Conservation (phyloP, 2,113 vertebrate species). For the pig (Sus scrofa) region DNA sequence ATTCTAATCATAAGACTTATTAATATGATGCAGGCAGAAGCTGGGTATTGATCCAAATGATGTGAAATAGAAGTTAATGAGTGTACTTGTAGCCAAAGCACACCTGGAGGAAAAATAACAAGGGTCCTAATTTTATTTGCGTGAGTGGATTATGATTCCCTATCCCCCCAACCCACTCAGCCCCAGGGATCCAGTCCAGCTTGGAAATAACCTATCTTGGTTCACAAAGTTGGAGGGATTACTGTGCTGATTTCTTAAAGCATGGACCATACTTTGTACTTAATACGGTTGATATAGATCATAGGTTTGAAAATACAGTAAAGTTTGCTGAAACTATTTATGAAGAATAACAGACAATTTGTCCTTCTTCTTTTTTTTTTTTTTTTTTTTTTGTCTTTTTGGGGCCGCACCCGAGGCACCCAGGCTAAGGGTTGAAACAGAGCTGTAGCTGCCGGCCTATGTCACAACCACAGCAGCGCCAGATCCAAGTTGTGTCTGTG, state of each 20-base stretch:
- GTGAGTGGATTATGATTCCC: fast-evolving
- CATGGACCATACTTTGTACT: background rate
- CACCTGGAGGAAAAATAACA: background rate
- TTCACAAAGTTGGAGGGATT: background rate
- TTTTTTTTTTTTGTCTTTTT: no score
- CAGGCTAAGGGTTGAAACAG: no score
- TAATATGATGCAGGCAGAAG: slow-evolving; percentile 74
- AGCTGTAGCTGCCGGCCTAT: no score
- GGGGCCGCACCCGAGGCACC: no score
- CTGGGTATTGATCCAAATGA: slow-evolving; percentile 77
- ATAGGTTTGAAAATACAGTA: background rate
- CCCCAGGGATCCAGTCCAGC: background rate
- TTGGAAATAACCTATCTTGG: background rate
- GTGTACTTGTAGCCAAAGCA: background rate
- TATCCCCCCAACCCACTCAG: background rate
- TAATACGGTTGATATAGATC: background rate
- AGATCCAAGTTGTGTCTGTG: no score
- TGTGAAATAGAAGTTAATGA: slow-evolving; percentile 69
- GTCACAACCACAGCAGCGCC: no score
- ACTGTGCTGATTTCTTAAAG: background rate
- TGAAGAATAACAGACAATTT: background rate
- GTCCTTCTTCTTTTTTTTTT: background rate
- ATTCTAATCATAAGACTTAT: slow-evolving; percentile 78
- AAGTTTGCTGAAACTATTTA: background rate
- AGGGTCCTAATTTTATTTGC: background rate